These are phyloP conservation scores for Morinoia aosen DNA, from an alignment of 2,888 invertebrate species.

Conservation along the genomic window DNA sequence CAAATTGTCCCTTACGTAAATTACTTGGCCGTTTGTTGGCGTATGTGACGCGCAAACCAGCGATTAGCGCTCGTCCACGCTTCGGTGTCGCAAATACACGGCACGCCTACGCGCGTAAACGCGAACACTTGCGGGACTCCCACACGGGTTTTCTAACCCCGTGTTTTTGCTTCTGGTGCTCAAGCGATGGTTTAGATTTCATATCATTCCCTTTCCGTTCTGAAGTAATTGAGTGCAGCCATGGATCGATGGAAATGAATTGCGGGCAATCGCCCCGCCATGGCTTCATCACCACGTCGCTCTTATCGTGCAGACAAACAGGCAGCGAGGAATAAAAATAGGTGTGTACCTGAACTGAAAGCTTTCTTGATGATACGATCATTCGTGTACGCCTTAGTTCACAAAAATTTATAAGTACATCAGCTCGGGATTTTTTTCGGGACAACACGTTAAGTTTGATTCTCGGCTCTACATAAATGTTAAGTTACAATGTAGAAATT, in stretches of 20 bases:
- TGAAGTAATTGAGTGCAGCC: constrained; percentile 8
- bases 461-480: too few relatives aligned
- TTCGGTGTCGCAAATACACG: neutral
- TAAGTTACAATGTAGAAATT: too few relatives aligned
- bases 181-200: neutral
- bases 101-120: neutral
- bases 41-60: constrained; percentile 17
- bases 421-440: too few relatives aligned
- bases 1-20: neutral
- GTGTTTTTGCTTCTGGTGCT: neutral
- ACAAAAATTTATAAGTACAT: too few relatives aligned
- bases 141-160: neutral
- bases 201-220: neutral
- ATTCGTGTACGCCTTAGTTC: neutral
- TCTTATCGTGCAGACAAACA: neutral
- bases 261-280: neutral
- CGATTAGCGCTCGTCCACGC: neutral
- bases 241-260: neutral
- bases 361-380: neutral
- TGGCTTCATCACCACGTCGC: neutral
- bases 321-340: neutral
- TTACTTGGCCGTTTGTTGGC: neutral
- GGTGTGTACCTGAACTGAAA: neutral
- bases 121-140: neutral
- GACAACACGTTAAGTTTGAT: too few relatives aligned